phyloP scores from a whole-genome alignment of 2,113 vertebrate genomes.

The Saguinus imperator region DNA sequence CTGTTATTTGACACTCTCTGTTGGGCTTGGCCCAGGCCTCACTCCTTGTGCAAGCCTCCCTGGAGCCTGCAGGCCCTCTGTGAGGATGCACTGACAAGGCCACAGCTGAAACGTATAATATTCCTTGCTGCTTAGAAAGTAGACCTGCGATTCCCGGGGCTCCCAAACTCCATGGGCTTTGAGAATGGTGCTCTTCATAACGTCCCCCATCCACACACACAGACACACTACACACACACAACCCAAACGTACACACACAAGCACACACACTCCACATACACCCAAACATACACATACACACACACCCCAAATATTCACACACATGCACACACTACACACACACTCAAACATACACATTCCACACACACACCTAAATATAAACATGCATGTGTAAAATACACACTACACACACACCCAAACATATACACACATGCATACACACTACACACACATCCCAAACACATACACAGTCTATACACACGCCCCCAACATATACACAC shows the following conservation, averaged over 20 bases:
- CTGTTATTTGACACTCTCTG: conserved; percentile 48
- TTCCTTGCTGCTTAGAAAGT: conserved; percentile 36
- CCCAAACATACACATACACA: no score
- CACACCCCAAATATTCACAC: no score
- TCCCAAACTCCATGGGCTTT: neutral
- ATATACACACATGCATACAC: no score
- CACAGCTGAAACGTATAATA: neutral
- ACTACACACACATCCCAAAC: no score
- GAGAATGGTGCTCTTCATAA: conserved; percentile 35
- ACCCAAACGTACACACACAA: neutral
- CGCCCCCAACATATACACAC: no score
- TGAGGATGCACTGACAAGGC: neutral
- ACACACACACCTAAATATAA: no score
- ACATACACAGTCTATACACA: no score
- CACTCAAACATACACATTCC: no score
- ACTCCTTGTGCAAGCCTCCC: neutral
- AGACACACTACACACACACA: neutral
- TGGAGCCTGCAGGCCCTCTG: neutral
- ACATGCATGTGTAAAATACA: no score
- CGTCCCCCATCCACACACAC: neutral
- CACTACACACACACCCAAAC: no score
- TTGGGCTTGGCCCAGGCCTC: conserved; percentile 17
- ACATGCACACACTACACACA: no score
- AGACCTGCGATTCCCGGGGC: neutral
- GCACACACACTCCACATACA: neutral